phyloP scores from a whole-genome alignment of 2,797 vertebrate genomes.

The Emys orbicularis region DNA sequence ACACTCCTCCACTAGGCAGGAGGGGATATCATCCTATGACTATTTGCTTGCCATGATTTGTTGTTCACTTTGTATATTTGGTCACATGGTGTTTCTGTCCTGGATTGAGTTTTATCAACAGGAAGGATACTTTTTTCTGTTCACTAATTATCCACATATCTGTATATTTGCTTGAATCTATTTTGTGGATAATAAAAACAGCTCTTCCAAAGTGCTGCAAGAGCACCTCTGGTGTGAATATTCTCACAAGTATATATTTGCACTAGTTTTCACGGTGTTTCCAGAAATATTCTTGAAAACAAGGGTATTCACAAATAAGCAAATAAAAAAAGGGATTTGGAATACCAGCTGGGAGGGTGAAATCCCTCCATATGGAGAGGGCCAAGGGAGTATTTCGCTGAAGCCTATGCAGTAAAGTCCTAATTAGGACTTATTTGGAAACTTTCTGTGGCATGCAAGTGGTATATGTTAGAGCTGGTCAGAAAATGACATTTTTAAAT shows the following conservation, averaged over 20 bases:
- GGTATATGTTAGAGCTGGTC: fast-evolving
- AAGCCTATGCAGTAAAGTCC: background rate
- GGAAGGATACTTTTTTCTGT: background rate
- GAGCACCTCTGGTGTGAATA: background rate
- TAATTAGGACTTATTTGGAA: background rate
- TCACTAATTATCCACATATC: background rate
- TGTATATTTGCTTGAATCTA: background rate
- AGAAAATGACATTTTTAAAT: background rate
- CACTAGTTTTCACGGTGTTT: background rate
- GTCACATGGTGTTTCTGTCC: background rate
- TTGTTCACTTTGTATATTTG: background rate
- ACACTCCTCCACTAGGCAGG: too few species aligned
- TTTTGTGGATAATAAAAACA: background rate
- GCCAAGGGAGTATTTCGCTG: background rate
- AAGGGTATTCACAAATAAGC: background rate
- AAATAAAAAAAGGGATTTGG: background rate
- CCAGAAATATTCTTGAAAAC: background rate
- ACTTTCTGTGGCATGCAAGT: background rate
- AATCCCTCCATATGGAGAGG: background rate
- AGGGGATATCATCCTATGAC: too few species aligned
- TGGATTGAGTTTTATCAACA: background rate
- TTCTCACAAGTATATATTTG: constrained; percentile 28
- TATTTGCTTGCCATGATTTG: too few species aligned
- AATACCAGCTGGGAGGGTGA: background rate
- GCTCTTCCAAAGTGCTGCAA: background rate